A percentile compares a stretch with the other conserved stretches of the same genome.
These are phyloP conservation scores for Phalangium opilio DNA, from an alignment of 2,888 invertebrate species.

Conservation along the genomic window DNA sequence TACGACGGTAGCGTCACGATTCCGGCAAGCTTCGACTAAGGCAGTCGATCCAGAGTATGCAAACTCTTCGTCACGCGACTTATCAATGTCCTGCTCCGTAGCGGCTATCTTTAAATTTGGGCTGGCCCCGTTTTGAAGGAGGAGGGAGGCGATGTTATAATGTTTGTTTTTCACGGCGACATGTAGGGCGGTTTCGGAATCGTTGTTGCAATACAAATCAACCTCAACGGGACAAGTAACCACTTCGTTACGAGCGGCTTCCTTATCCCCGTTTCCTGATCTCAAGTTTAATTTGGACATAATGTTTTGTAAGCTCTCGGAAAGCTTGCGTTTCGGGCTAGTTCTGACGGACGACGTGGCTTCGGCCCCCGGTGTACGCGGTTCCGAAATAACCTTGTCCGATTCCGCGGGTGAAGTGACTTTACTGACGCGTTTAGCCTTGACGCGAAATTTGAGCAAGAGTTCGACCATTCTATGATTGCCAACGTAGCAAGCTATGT, in stretches of 20 bases:
- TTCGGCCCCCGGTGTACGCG: constrained; percentile 27
- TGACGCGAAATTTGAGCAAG: constrained; percentile 53
- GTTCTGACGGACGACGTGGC: constrained; percentile 29
- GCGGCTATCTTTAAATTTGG: constrained; percentile 53
- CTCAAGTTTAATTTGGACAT: constrained; percentile 60
- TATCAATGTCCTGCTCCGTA: constrained; percentile 27
- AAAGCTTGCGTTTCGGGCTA: constrained; percentile 50
- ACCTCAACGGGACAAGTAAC: constrained; percentile 50
- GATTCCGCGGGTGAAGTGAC: constrained; percentile 5
- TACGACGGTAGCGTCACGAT: constrained; percentile 51
- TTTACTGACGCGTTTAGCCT: constrained; percentile 33
- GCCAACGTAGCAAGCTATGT: constrained; percentile 71
- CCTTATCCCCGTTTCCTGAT: constrained; percentile 28
- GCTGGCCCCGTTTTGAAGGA: constrained; percentile 64
- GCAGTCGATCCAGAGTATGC: constrained; percentile 27
- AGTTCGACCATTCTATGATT: constrained; percentile 60
- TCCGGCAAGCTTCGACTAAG: constrained; percentile 51
- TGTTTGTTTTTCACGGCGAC: constrained; percentile 62
- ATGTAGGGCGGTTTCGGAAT: constrained; percentile 60
- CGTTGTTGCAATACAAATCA: constrained; percentile 55
- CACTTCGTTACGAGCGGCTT: constrained; percentile 22
- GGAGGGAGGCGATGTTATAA: constrained; percentile 47
- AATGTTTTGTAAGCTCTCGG: constrained; percentile 72
- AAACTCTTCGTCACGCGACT: constrained; percentile 11
- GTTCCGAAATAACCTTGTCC: constrained; percentile 6